Base-by-base conservation (phyloP, 2,113 vertebrate genomes). In the Lagenorhynchus albirostris region DNA sequence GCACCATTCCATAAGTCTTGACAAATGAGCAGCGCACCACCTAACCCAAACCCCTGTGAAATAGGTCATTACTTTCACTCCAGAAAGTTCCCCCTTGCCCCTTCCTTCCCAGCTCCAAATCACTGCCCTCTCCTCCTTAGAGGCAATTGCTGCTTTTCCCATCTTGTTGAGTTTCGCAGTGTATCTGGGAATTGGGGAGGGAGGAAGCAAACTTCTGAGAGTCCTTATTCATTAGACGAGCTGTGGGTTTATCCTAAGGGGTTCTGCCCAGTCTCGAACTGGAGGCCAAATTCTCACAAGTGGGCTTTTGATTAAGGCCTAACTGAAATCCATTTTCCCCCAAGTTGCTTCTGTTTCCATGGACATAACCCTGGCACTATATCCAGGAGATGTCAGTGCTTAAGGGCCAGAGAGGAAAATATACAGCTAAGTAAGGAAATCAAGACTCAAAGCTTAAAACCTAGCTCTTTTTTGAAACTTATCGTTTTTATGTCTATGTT, bases 401-500 rank as follows among this genome's bases (percentile, higher is more conserved):
- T 81, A 92, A 55, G 25, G 74, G 53, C n/a, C 20, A 92, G 80
- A 26, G 21, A 88, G n/a, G 62, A 14, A 65, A 74, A 77, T 47
- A 79, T 62, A 71, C 3, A 92, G 41, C 62, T 74, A 94, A 80
- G 47, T 71, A 93, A 67, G 41, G 67, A 94, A 50, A 80, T 31
- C 60, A 76, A 91, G 81, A 96, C 70, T 91, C 53, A 67, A 85
- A 88, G 29, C 84, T 88, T 80, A 79, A 96, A 95, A 85, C 76
- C 88, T 85, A 63, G 47, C 68, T 92, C 41, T 62, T 68, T 50
- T 80, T 92, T 89, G 50, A 84, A 94, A 63, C 62, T 86, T 33
- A 82, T 2, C 38, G 41, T 47, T 90, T 88, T 95, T 89, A 65
- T 62, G 36, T 84, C 58, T 94, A 14, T 79, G 31, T 84, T 95